Percentiles rank a stretch among this genome's conserved stretches.
Conservation (phyloP, 2,888 invertebrate genomes). For the Hemaris fuciformis region DNA sequence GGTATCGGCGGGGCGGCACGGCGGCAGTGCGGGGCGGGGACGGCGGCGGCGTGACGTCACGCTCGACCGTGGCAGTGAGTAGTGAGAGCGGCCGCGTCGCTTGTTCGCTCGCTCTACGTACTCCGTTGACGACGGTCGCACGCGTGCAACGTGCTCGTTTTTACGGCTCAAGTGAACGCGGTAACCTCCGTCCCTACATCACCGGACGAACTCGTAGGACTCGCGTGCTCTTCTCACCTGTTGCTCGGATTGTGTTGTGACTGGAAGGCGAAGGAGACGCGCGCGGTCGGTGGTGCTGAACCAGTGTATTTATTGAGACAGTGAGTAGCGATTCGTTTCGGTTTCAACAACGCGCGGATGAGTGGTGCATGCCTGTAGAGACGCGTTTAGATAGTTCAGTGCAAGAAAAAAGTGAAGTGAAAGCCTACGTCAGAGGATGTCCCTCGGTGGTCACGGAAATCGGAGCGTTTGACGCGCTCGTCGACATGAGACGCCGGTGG, state of each 20-base stretch:
- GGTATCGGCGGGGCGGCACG: slow-evolving; percentile 36
- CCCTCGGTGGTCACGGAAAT: slow-evolving; percentile 61
- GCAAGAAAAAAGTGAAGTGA: slow-evolving; percentile 77
- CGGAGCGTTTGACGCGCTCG: slow-evolving; percentile 73
- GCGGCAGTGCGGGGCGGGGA: slow-evolving; percentile 42
- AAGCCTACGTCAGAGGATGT: slow-evolving; percentile 73
- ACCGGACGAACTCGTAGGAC: slow-evolving; percentile 55
- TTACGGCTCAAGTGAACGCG: slow-evolving; percentile 53
- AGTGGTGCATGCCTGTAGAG: slow-evolving; percentile 67
- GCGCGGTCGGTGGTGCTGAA: slow-evolving; percentile 38
- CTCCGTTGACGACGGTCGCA: slow-evolving; percentile 77
- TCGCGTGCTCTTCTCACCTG: slow-evolving; percentile 61
- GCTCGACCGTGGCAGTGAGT: slow-evolving; percentile 79
- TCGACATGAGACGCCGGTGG: slow-evolving; percentile 89
- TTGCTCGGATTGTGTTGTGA: slow-evolving; percentile 69
- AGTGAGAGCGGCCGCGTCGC: slow-evolving; percentile 74
- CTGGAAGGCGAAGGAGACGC: slow-evolving; percentile 39
- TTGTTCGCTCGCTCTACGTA: slow-evolving; percentile 72
- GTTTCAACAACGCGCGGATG: slow-evolving; percentile 58
- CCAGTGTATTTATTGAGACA: slow-evolving; percentile 51
- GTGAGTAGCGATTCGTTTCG: slow-evolving; percentile 63
- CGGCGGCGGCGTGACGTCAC: slow-evolving; percentile 70
- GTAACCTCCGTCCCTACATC: slow-evolving; percentile 54
- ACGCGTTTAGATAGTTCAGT: slow-evolving; percentile 72
- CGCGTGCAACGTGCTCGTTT: slow-evolving; percentile 69